Evolutionary conservation across 1,140 invertebrate species (phyloP).

Genomic region (Ctenoplectra terminalis): DNA sequence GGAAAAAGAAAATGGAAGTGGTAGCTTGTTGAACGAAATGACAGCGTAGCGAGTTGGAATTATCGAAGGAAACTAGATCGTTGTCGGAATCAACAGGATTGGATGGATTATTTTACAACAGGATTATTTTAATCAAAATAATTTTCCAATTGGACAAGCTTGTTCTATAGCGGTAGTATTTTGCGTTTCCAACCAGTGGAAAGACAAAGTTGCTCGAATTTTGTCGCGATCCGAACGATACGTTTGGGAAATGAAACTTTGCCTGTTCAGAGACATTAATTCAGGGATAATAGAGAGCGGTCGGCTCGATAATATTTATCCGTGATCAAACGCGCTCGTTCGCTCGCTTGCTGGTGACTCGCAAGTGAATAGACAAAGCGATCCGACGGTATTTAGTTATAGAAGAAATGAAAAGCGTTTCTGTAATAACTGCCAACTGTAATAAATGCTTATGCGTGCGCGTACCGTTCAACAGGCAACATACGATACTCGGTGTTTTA

Average conservation of each 20-base stretch:
- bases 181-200: background rate
- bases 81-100: conserved; percentile 16
- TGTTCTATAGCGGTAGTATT: background rate
- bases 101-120: conserved; percentile 7
- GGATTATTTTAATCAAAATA: conserved; percentile 23
- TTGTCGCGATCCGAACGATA: background rate
- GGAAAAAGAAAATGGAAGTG: background rate
- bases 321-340: background rate
- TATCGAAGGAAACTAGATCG: conserved; percentile 29
- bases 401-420: background rate
- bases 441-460: no score
- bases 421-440: background rate
- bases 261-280: conserved; percentile 1
- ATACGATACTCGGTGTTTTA: background rate
- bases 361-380: background rate
- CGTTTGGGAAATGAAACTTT: conserved; percentile 22
- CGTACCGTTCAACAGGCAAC: background rate
- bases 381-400: background rate
- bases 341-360: background rate
- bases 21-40: background rate
- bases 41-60: background rate
- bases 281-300: background rate
- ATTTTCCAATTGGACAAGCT: background rate
- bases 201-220: conserved; percentile 5
- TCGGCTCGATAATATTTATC: conserved; percentile 1